phyloP scores from a whole-genome alignment of 1,140 invertebrate species.

The Ips typographus region DNA sequence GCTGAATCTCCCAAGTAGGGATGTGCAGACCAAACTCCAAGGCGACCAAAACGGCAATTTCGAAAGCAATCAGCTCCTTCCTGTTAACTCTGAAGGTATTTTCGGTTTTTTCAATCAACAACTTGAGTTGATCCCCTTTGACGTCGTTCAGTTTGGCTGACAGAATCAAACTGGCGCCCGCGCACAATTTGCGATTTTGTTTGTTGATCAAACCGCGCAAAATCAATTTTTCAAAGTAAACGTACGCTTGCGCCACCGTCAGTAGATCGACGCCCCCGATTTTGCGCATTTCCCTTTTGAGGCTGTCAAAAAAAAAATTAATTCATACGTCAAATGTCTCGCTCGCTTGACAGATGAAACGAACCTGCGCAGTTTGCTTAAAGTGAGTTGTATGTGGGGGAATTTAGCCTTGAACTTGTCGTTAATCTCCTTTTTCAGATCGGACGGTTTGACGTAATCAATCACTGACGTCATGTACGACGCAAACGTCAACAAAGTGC shows the following conservation, averaged over 20 bases:
- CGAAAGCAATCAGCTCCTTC: constrained; percentile 86
- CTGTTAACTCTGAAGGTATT: constrained; percentile 86
- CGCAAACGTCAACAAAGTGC: constrained; percentile 90
- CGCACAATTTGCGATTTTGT: constrained; percentile 92
- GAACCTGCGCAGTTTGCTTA: constrained; percentile 96
- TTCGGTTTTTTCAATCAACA: constrained; percentile 90
- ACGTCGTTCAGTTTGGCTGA: constrained; percentile 97
- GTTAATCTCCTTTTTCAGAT: constrained; percentile 96
- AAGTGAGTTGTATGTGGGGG: constrained; percentile 89
- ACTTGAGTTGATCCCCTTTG: constrained; percentile 83
- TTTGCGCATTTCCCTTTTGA: constrained; percentile 94
- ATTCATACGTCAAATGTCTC: too few relatives aligned
- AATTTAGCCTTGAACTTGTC: constrained; percentile 96
- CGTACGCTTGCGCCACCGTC: constrained; percentile 93
- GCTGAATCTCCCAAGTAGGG: constrained; percentile 87
- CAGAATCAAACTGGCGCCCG: constrained; percentile 89
- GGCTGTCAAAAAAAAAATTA: constrained; percentile 57
- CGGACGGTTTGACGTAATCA: constrained; percentile 94
- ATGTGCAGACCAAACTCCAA: constrained; percentile 93
- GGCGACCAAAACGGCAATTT: constrained; percentile 93
- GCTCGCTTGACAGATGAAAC: too few relatives aligned
- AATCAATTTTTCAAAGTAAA: constrained; percentile 97
- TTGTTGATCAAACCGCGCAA: constrained; percentile 91
- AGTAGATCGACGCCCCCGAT: constrained; percentile 87
- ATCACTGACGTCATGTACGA: constrained; percentile 97